These are phyloP conservation scores for Allobates femoralis DNA, from an alignment of 2,797 vertebrate genomes.

Conservation along the genomic window DNA sequence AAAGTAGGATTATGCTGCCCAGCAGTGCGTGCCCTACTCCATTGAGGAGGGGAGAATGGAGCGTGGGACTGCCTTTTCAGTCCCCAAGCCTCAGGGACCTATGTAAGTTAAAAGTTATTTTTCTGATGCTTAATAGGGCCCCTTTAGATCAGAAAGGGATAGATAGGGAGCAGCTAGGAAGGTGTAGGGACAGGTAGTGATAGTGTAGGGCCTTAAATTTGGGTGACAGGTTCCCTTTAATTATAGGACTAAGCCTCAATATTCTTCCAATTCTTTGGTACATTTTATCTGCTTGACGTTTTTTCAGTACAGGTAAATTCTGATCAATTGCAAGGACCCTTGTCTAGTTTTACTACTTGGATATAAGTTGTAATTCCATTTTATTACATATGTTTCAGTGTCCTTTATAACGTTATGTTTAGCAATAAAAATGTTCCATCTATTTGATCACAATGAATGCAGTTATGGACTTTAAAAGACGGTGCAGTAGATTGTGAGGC, in stretches of 20 bases:
- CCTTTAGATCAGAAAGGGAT: too few relatives aligned
- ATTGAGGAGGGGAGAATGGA: too few relatives aligned
- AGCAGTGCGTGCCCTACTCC: too few relatives aligned
- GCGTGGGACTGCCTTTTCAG: too few relatives aligned
- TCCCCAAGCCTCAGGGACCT: too few relatives aligned
- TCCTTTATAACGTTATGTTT: constrained; percentile 8
- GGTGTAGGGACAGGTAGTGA: too few relatives aligned
- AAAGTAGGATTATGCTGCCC: too few relatives aligned
- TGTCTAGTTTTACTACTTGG: constrained; percentile 12
- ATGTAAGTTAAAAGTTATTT: too few relatives aligned
- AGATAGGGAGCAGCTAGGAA: too few relatives aligned
- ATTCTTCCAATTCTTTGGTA: not conserved
- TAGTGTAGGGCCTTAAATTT: too few relatives aligned
- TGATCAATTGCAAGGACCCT: constrained; percentile 3
- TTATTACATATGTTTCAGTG: not conserved
- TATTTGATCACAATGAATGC: not conserved
- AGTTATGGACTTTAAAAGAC: constrained; percentile 1
- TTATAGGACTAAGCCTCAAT: not conserved
- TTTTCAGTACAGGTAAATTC: not conserved
- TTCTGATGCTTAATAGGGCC: too few relatives aligned
- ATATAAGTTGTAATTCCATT: not conserved
- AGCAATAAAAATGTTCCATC: constrained; percentile 4
- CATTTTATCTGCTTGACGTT: not conserved
- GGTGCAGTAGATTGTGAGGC: not conserved
- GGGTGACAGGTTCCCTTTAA: too few relatives aligned